Conservation (phyloP, 1,140 invertebrate genomes). For the Branchinecta lindahli region DNA sequence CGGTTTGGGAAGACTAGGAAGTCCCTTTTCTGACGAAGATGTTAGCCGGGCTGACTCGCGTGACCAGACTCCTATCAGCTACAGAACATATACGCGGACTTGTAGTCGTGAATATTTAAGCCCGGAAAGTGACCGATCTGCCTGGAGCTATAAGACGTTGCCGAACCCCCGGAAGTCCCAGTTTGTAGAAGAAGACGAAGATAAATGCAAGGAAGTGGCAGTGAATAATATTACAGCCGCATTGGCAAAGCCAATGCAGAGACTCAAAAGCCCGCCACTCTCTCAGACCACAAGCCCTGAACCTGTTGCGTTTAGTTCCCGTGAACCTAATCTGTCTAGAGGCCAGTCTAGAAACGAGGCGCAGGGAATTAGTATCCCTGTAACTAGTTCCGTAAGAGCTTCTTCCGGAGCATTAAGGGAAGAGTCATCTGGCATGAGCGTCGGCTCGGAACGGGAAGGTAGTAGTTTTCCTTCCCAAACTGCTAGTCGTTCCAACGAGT, state of each 20-base stretch:
- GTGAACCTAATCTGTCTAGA: too few relatives aligned
- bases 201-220: neutral
- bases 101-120: slow-evolving; percentile 20
- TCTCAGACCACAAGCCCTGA: neutral
- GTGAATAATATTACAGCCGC: slow-evolving; percentile 1
- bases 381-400: too few relatives aligned
- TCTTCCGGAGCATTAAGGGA: too few relatives aligned
- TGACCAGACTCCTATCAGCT: slow-evolving; percentile 14
- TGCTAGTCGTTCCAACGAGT: too few relatives aligned
- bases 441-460: too few relatives aligned
- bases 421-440: too few relatives aligned
- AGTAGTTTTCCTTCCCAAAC: too few relatives aligned
- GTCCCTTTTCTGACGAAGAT: slow-evolving; percentile 12
- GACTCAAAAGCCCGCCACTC: slow-evolving; percentile 1
- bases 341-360: too few relatives aligned
- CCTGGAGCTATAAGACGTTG: neutral
- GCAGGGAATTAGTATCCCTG: too few relatives aligned
- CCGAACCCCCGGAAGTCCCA: neutral
- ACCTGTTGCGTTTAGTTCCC: too few relatives aligned
- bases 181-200: neutral
- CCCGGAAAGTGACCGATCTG: slow-evolving; percentile 11
- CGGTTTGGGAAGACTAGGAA: slow-evolving; percentile 10
- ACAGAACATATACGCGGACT: slow-evolving; percentile 19
- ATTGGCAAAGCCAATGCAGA: neutral
- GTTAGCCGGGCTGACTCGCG: neutral